Evolutionary conservation across 2,113 vertebrate genomes (phyloP).

Genomic region (Synodontis membranacea): DNA sequence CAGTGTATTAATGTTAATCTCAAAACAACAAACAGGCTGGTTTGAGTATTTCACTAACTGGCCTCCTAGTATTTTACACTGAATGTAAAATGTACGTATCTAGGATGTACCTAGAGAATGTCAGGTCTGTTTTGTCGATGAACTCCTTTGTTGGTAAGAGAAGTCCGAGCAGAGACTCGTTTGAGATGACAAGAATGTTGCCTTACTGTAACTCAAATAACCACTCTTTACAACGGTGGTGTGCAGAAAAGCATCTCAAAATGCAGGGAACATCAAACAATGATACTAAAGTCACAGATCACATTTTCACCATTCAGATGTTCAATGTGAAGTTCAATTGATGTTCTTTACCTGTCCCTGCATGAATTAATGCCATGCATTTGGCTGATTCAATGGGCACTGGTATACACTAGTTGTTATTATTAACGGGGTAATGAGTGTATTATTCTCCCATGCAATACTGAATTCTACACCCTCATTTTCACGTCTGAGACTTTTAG

Average conservation of each 20-base stretch:
- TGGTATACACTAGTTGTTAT: neutral
- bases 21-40: neutral
- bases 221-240: neutral
- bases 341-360: neutral
- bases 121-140: neutral
- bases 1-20: neutral
- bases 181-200: neutral
- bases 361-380: neutral
- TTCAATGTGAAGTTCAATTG: neutral
- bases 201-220: neutral
- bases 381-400: neutral
- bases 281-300: neutral
- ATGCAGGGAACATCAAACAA: neutral
- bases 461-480: neutral
- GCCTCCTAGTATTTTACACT: neutral
- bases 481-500: constrained; percentile 2
- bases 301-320: neutral
- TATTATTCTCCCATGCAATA: neutral
- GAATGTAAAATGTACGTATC: too few relatives aligned
- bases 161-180: neutral
- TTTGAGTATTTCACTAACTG: neutral
- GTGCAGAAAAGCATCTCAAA: neutral
- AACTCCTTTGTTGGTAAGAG: neutral
- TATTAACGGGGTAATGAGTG: neutral
- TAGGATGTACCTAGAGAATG: neutral